Evolutionary conservation across 2,113 vertebrate species (phyloP).

Genomic region (Phrynosoma blainvillii): DNA sequence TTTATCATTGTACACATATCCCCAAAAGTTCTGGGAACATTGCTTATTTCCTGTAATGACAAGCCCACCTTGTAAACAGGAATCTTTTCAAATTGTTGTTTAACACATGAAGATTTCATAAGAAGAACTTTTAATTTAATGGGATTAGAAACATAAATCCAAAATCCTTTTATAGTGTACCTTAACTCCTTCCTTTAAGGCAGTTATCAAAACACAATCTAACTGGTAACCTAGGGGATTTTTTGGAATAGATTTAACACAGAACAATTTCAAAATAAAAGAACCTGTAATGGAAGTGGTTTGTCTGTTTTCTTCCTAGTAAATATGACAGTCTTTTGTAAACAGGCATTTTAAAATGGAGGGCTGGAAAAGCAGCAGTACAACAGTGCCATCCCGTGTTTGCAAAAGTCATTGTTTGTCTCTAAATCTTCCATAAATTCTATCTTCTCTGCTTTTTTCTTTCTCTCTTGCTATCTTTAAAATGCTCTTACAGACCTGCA

Average conservation of each 20-base stretch:
- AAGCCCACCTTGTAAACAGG: not conserved
- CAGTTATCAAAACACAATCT: conserved; percentile 42
- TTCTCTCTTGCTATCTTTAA: not conserved
- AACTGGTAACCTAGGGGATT: conserved; percentile 17
- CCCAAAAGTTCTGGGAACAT: not conserved
- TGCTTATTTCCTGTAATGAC: not conserved
- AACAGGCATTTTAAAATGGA: conserved; percentile 54
- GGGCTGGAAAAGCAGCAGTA: conserved; percentile 51
- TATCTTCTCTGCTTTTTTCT: not conserved
- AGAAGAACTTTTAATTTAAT: not conserved
- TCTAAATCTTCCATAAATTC: not conserved
- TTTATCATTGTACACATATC: not conserved
- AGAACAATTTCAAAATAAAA: conserved; percentile 51
- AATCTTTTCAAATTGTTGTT: not conserved
- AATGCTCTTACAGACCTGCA: not conserved
- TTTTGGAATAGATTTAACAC: conserved; percentile 29
- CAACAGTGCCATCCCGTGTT: conserved; percentile 75
- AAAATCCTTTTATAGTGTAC: not conserved
- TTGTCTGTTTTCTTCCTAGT: conserved; percentile 49
- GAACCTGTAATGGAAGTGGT: conserved; percentile 47
- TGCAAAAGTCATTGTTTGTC: conserved; percentile 52
- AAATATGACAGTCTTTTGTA: conserved; percentile 57
- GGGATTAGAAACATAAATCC: conserved; percentile 12
- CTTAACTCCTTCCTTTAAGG: conserved; percentile 21
- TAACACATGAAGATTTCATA: not conserved